phyloP scores from a whole-genome alignment of 2,888 invertebrate genomes.

The Hyalella azteca region DNA sequence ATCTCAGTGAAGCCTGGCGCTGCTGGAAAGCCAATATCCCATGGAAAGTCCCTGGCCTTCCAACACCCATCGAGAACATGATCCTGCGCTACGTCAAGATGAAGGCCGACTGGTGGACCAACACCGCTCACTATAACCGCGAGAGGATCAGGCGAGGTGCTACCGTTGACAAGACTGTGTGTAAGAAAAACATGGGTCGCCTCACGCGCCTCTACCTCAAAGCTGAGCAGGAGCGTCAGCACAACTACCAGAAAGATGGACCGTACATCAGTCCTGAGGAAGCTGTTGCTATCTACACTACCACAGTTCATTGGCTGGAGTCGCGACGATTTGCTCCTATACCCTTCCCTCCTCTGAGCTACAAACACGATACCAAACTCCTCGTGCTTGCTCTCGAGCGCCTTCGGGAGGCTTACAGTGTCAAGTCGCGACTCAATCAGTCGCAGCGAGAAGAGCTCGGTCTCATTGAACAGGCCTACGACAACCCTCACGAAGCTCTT shows the following conservation, averaged over 20 bases:
- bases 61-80: slow-evolving; percentile 99
- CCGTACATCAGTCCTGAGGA: slow-evolving; percentile 99
- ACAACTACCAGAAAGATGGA: slow-evolving; percentile 99
- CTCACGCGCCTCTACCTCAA: slow-evolving; percentile 95
- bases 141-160: slow-evolving; percentile 99
- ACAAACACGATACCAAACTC: slow-evolving; percentile 99
- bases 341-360: slow-evolving; percentile 98
- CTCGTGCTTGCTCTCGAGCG: slow-evolving; percentile 95
- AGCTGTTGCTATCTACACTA: slow-evolving; percentile 99
- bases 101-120: slow-evolving; percentile 99
- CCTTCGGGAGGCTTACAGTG: slow-evolving; percentile 96
- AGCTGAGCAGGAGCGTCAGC: slow-evolving; percentile 97
- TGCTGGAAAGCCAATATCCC: slow-evolving; percentile 99
- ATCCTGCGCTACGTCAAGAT: slow-evolving; percentile 99
- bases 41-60: slow-evolving; percentile 99
- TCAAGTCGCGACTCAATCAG: slow-evolving; percentile 96
- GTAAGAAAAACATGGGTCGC: slow-evolving; percentile 99
- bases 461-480: slow-evolving; percentile 98
- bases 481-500: slow-evolving; percentile 98
- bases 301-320: slow-evolving; percentile 99
- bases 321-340: slow-evolving; percentile 98
- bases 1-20: slow-evolving; percentile 98
- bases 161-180: slow-evolving; percentile 99
- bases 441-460: slow-evolving; percentile 98
- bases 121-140: slow-evolving; percentile 99